Base-by-base conservation (phyloP, 2,797 vertebrate species). In the Acropternis orthonyx region DNA sequence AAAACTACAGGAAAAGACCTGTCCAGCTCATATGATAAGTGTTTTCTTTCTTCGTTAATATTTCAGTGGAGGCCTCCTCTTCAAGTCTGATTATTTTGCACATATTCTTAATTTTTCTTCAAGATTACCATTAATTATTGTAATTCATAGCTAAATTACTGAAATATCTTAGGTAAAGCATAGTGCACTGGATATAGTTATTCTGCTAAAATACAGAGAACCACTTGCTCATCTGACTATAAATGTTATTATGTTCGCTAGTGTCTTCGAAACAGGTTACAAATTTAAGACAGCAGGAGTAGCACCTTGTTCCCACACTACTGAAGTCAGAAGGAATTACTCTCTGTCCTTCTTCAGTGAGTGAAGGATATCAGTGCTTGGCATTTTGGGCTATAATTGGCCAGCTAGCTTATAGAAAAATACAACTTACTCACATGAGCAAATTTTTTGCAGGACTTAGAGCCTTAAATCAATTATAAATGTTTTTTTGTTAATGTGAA, bases 1-100 rank as follows among this genome's bases (percentile, higher is more conserved):
- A 93, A 96, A 96, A 95, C 92, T 65, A 76, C 88, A 87, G 85
- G 91, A 79, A 92, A 95, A 96, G 77, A 92, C 88, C 90, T 92
- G 88, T 95, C 87, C 59, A 12, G 83, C 52, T 83, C 37, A 12
- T 30, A 17, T 72, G 94, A 94, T 96, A 96, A 88, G 68, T 85
- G 88, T 43, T 66, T 85, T 68, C 85, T 92, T 85, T 59, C 32
- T 75, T 89, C 26, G 39, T 94, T 89, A 76, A 46, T 68, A 28
- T 62, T 73, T 55, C 84, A 59, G 32, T 62, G 32, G n/a, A 85
- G 85, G 21, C 41, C 22, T 76, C 52, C 32, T 59, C 8, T 69
- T 62, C 75, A 77, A 51, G 44, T 37, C 54, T 62, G 27, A 67
- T 46, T 59, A 41, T 58, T 63, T 61, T 78, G 48, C 34, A 73